These are phyloP conservation scores for Pteropus alecto DNA, from an alignment of 2,113 vertebrate genomes.

Conservation along the genomic window DNA sequence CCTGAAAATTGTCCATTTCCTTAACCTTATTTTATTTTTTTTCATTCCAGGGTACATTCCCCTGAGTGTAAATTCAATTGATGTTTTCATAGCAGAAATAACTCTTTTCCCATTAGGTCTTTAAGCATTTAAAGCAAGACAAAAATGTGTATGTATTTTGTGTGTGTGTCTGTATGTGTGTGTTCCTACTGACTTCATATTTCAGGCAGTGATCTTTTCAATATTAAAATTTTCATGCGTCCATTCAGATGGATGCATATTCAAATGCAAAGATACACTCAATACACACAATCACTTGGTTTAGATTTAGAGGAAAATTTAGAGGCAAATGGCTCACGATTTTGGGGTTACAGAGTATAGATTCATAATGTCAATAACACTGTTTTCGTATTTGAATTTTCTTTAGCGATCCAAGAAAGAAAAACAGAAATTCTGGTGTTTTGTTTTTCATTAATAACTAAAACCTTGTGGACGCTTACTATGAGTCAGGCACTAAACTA, in stretches of 20 bases:
- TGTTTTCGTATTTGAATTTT: not conserved
- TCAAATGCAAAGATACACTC: not conserved
- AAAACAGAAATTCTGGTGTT: not conserved
- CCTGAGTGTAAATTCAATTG: not conserved
- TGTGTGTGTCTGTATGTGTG: not conserved
- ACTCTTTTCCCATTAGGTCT: not conserved
- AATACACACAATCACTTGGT: not conserved
- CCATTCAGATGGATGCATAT: not conserved
- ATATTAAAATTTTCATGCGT: not conserved
- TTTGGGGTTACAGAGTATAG: not conserved
- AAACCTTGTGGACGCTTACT: not conserved
- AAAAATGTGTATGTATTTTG: not conserved
- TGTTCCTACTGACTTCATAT: not conserved
- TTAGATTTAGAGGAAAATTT: not conserved
- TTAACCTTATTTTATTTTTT: conserved; percentile 29
- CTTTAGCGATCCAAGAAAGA: not conserved
- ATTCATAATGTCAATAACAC: not conserved
- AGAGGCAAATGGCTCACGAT: not conserved
- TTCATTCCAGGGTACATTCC: not conserved
- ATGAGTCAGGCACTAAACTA: not conserved
- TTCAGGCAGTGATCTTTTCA: not conserved
- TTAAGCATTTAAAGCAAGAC: not conserved
- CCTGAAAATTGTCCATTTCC: conserved; percentile 19
- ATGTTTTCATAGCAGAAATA: not conserved
- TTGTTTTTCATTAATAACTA: not conserved